A percentile compares a stretch with the other conserved stretches of the same genome.
Evolutionary conservation across 2,888 invertebrate genomes (phyloP).

Genomic region (Cabera pusaria): DNA sequence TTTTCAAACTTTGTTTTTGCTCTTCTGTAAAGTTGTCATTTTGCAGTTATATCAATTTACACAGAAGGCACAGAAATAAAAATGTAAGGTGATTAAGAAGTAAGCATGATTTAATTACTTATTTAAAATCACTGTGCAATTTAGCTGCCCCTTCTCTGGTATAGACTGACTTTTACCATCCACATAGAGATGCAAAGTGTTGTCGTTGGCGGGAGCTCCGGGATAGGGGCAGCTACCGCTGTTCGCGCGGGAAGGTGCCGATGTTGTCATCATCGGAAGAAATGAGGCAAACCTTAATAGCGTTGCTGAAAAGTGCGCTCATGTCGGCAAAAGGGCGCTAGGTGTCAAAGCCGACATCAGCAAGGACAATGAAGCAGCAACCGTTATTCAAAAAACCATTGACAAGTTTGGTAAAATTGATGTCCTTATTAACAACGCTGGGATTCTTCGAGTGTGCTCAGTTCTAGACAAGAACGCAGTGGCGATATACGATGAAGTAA

Average conservation of each 20-base stretch:
- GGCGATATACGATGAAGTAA: conserved; percentile 29
- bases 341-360: conserved; percentile 32
- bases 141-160: too few relatives aligned
- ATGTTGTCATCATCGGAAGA: conserved; percentile 45
- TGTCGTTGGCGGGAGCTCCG: conserved; percentile 53
- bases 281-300: conserved; percentile 40
- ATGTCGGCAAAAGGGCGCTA: conserved; percentile 19
- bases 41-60: too few relatives aligned
- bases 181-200: too few relatives aligned
- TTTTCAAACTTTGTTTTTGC: too few relatives aligned
- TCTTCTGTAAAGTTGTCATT: too few relatives aligned
- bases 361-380: conserved; percentile 26
- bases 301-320: conserved; percentile 23
- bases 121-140: too few relatives aligned
- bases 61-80: too few relatives aligned
- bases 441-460: conserved; percentile 11
- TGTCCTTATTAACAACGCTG: conserved; percentile 40
- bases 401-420: conserved; percentile 37
- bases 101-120: too few relatives aligned
- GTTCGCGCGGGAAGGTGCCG: conserved; percentile 48
- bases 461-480: conserved; percentile 22
- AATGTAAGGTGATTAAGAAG: too few relatives aligned
- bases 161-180: too few relatives aligned
- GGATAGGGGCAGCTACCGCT: conserved; percentile 55
- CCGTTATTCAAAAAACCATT: conserved; percentile 35